A percentile compares a stretch with the other conserved stretches of the same genome.
Evolutionary conservation across 2,888 invertebrate genomes (phyloP).

Genomic region (Rhagium mordax): DNA sequence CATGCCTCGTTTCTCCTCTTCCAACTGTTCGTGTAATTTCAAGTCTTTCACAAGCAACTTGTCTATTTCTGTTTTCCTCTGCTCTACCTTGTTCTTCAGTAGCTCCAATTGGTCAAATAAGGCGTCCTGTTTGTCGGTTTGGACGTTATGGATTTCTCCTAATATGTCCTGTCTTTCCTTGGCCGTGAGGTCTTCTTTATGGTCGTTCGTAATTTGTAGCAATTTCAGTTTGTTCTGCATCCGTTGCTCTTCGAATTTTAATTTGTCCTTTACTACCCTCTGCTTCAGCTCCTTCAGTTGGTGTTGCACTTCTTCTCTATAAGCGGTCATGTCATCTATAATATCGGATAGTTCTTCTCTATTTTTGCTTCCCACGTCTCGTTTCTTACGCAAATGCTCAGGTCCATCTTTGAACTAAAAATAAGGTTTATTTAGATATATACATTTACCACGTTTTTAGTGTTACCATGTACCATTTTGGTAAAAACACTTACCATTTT

Average conservation of each 20-base stretch:
- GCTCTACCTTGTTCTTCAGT: conserved; percentile 29
- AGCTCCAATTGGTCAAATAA: conserved; percentile 18
- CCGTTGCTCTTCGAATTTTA: conserved; percentile 31
- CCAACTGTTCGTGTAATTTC: not conserved
- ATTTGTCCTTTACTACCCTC: conserved; percentile 20
- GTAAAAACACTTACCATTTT: not conserved
- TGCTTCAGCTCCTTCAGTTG: conserved; percentile 35
- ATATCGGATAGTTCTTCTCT: not conserved
- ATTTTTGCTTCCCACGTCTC: not conserved
- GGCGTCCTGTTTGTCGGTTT: not conserved
- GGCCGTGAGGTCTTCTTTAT: conserved; percentile 6
- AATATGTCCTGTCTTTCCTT: not conserved
- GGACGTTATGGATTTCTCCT: conserved; percentile 2
- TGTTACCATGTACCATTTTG: not conserved
- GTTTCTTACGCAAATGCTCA: not conserved
- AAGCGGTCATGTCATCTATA: conserved; percentile 2
- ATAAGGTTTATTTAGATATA: too few species aligned
- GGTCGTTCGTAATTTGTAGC: conserved; percentile 22
- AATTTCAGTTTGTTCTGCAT: conserved; percentile 29
- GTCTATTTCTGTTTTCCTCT: conserved; percentile 29
- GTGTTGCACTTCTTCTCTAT: conserved; percentile 33
- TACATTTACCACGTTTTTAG: too few species aligned
- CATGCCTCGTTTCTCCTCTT: not conserved
- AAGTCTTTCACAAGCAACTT: conserved; percentile 6
- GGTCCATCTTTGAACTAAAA: not conserved